Evolutionary conservation across 2,113 vertebrate genomes (phyloP).

Genomic region (Helogale parvula): DNA sequence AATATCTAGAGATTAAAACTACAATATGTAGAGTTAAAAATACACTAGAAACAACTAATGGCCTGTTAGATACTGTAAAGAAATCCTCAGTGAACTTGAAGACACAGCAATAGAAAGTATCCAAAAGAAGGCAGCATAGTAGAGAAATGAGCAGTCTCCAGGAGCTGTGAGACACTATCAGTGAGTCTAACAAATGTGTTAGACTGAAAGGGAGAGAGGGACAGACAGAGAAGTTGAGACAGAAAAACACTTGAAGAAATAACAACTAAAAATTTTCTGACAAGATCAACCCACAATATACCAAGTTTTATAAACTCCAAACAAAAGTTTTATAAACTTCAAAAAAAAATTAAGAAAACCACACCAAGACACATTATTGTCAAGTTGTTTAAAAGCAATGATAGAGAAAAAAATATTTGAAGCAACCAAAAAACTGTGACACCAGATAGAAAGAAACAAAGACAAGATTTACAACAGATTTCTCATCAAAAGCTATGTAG

Average conservation of each 20-base stretch:
- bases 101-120: neutral
- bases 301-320: neutral
- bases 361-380: neutral
- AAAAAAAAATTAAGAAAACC: neutral
- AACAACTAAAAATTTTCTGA: neutral
- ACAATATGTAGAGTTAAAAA: neutral
- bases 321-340: neutral
- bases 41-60: neutral
- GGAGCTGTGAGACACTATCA: neutral
- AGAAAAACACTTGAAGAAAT: neutral
- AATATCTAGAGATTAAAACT: neutral
- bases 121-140: neutral
- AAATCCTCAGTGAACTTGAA: neutral
- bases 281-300: neutral
- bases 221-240: neutral
- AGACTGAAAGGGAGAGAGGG: neutral
- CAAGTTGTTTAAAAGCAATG: neutral
- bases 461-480: neutral
- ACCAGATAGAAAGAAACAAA: neutral
- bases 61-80: neutral
- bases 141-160: neutral
- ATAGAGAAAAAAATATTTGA: conserved; percentile 26
- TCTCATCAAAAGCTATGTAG: neutral
- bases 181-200: neutral
- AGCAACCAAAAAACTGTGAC: neutral